Conservation (phyloP, 2,113 vertebrate species). For the Oxyruncus cristatus region DNA sequence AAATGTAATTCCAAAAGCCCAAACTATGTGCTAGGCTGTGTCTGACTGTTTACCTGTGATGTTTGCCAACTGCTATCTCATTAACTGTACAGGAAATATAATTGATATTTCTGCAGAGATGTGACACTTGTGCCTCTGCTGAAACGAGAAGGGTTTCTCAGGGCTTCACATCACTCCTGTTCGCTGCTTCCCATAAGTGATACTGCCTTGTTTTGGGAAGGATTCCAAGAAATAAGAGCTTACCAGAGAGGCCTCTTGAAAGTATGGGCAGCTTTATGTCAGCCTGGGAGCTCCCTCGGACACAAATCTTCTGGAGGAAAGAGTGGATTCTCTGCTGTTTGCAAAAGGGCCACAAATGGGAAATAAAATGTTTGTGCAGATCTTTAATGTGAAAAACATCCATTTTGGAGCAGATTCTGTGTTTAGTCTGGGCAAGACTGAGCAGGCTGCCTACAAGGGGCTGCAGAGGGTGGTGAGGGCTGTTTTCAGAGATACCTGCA, state of each 20-base stretch:
- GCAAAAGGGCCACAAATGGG: constrained; percentile 54
- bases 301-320: constrained; percentile 59
- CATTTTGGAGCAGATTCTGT: background rate
- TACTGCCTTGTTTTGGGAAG: constrained; percentile 52
- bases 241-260: constrained; percentile 65
- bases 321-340: constrained; percentile 60
- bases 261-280: constrained; percentile 63
- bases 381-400: constrained; percentile 63
- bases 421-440: background rate
- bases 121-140: constrained; percentile 48
- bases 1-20: background rate
- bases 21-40: background rate
- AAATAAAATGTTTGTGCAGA: constrained; percentile 60
- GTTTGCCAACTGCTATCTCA: constrained; percentile 64
- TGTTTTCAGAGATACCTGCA: background rate
- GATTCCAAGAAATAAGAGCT: constrained; percentile 65
- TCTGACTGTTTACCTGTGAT: constrained; percentile 61
- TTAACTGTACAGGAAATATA: constrained; percentile 60
- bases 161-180: constrained; percentile 4
- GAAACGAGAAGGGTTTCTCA: constrained; percentile 24
- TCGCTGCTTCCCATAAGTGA: constrained; percentile 33
- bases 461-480: background rate
- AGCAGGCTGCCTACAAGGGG: background rate
- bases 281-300: constrained; percentile 57
- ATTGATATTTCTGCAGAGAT: constrained; percentile 65